Conservation (phyloP, 2,888 invertebrate species). For the Arrhopalites spinosus region DNA sequence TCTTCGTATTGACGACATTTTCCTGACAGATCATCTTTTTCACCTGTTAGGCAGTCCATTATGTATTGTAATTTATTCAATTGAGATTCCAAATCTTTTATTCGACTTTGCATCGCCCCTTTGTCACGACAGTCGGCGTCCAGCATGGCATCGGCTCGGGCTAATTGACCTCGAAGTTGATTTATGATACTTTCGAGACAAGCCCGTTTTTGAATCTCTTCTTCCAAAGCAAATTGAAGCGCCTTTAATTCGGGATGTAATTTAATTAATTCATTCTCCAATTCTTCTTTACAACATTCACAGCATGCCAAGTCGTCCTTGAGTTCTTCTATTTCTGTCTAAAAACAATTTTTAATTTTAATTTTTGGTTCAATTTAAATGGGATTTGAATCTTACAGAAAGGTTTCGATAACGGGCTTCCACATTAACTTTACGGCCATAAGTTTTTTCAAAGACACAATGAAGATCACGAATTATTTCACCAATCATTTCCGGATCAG, state of each 20-base stretch:
- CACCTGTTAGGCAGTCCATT: conserved; percentile 33
- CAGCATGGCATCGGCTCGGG: conserved; percentile 38
- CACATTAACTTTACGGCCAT: conserved; percentile 34
- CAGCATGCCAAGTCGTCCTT: conserved; percentile 38
- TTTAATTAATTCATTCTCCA: conserved; percentile 42
- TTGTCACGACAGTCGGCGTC: conserved; percentile 42
- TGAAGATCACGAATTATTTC: conserved; percentile 45
- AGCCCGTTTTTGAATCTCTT: conserved; percentile 38
- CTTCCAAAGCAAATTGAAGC: conserved; percentile 45
- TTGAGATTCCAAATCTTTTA: conserved; percentile 42
- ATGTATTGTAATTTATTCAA: conserved; percentile 30
- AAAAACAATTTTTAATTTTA: neutral
- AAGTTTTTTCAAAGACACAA: conserved; percentile 50
- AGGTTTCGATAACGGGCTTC: conserved; percentile 20
- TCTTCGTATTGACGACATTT: conserved; percentile 32
- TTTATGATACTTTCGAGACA: conserved; percentile 43
- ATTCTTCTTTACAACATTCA: conserved; percentile 39
- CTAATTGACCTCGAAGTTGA: conserved; percentile 41
- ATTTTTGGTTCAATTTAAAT: neutral
- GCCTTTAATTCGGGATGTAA: conserved; percentile 39
- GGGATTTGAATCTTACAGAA: neutral
- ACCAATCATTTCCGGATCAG: conserved; percentile 39
- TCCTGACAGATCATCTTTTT: conserved; percentile 35
- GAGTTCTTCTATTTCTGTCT: conserved; percentile 39
- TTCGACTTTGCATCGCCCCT: conserved; percentile 6